Evolutionary conservation across 1,140 invertebrate species (phyloP).

Genomic region (Macrobrachium rosenbergii): DNA sequence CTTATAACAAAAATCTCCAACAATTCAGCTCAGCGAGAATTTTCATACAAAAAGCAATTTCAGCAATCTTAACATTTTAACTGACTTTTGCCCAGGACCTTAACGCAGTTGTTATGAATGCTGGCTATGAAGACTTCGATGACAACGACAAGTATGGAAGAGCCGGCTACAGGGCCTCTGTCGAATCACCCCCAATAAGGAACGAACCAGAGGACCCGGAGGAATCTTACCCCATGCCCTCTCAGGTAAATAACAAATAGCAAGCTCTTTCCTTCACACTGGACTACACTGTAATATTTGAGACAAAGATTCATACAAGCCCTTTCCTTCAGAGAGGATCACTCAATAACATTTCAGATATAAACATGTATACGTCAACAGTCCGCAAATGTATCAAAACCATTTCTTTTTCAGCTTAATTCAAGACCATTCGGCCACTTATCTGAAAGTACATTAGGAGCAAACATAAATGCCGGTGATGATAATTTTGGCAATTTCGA

Average conservation of each 20-base stretch:
- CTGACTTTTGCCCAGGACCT: no score
- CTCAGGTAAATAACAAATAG: slow-evolving; percentile 20
- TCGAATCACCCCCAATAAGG: slow-evolving; percentile 47
- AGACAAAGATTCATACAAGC: no score
- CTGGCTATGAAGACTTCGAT: slow-evolving; percentile 26
- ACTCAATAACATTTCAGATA: no score
- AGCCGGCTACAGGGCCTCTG: slow-evolving; percentile 44
- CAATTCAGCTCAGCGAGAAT: no score
- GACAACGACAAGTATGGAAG: slow-evolving; percentile 34
- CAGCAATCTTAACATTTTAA: not conserved
- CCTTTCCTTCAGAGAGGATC: no score
- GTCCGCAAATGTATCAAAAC: no score
- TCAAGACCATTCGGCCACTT: no score
- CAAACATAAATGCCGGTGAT: not conserved
- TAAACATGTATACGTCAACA: no score
- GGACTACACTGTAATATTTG: no score
- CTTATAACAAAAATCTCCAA: no score
- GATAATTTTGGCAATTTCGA: not conserved
- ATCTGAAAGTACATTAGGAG: not conserved
- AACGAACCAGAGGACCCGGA: slow-evolving; percentile 37
- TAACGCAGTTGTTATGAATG: not conserved
- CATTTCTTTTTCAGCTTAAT: not conserved
- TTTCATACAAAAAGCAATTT: not conserved
- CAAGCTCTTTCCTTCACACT: no score
- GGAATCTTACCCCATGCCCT: slow-evolving; percentile 48